These are phyloP conservation scores for Cepphus grylle DNA, from an alignment of 2,113 vertebrate species.

Conservation along the genomic window DNA sequence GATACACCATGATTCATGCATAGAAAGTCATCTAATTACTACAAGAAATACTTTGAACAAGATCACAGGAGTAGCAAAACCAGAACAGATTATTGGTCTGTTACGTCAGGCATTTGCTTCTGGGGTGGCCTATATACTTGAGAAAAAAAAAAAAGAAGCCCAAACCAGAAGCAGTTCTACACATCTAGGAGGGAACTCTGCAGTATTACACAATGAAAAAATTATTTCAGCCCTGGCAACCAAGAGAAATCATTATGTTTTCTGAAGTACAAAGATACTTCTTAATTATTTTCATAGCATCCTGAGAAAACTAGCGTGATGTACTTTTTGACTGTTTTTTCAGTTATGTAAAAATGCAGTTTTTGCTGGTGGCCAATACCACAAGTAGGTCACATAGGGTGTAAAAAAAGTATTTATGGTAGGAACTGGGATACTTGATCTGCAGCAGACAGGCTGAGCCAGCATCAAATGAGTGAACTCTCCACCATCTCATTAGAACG, in stretches of 20 bases:
- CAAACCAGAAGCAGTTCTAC: not conserved
- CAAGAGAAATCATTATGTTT: not conserved
- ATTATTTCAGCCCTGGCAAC: not conserved
- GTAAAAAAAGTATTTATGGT: not conserved
- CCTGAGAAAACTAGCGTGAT: not conserved
- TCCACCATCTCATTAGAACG: not conserved
- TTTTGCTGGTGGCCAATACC: not conserved
- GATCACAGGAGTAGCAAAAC: not conserved
- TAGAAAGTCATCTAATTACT: slow-evolving; percentile 34
- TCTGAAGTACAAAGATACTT: not conserved
- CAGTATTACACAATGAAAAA: not conserved
- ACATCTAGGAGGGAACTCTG: not conserved
- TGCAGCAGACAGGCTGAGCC: not conserved
- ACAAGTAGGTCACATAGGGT: not conserved
- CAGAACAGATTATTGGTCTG: not conserved
- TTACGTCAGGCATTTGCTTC: not conserved
- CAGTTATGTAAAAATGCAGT: not conserved
- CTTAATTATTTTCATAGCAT: not conserved
- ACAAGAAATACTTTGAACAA: slow-evolving; percentile 52
- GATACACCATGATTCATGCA: slow-evolving; percentile 32
- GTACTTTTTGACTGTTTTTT: not conserved
- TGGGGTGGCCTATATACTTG: slow-evolving; percentile 28
- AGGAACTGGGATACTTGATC: not conserved
- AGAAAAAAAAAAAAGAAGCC: not conserved
- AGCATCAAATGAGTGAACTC: not conserved